phyloP scores from a whole-genome alignment of 2,888 invertebrate genomes.

The Oscheius sp. region DNA sequence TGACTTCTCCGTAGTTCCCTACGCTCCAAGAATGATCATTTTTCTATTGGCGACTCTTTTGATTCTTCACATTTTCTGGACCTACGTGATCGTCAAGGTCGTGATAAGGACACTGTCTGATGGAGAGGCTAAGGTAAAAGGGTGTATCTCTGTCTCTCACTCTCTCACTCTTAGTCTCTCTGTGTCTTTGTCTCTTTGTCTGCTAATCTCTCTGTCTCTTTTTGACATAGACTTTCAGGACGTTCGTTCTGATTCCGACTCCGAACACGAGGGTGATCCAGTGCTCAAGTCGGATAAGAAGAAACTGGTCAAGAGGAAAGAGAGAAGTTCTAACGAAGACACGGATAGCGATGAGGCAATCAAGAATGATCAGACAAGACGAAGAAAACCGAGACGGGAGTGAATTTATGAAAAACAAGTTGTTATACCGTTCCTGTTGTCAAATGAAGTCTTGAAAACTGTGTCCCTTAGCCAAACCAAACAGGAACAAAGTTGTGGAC shows the following conservation, averaged over 20 bases:
- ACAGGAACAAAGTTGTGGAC: no score
- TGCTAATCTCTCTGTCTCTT: no score
- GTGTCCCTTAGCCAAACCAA: no score
- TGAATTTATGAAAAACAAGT: neutral
- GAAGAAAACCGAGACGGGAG: conserved; percentile 30
- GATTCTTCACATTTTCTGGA: conserved; percentile 70
- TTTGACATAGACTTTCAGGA: conserved; percentile 12
- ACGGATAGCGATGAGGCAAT: conserved; percentile 23
- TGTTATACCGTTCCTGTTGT: no score
- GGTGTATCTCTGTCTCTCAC: neutral
- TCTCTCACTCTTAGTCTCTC: neutral
- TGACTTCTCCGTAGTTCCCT: conserved; percentile 58
- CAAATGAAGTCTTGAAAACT: no score
- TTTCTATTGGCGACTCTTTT: conserved; percentile 61
- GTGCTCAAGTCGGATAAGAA: conserved; percentile 38
- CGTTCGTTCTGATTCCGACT: conserved; percentile 52
- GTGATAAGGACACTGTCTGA: conserved; percentile 43
- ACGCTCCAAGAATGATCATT: conserved; percentile 65
- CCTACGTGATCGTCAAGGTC: conserved; percentile 62
- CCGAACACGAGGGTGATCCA: conserved; percentile 51
- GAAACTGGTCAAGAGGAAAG: neutral
- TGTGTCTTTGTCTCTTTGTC: no score
- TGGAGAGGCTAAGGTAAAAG: conserved; percentile 47
- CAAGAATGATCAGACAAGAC: conserved; percentile 19
- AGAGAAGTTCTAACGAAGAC: conserved; percentile 41